A percentile compares a stretch with the other conserved stretches of the same genome.
These are phyloP conservation scores for Plumapathes pennacea DNA, from an alignment of 92 coral and sea anemone genomes.

Conservation along the genomic window DNA sequence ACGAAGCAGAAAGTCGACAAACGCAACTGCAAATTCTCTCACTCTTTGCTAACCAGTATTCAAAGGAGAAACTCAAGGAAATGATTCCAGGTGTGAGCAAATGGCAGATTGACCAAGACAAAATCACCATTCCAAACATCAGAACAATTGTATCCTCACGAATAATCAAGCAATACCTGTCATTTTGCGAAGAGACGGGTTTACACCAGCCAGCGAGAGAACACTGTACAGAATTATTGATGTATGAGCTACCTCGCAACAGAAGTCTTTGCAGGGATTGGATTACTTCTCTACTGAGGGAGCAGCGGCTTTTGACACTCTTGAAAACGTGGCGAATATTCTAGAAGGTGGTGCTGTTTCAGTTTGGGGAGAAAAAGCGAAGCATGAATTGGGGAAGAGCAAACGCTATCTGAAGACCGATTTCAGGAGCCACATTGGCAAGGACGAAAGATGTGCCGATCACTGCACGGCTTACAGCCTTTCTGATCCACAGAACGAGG, in stretches of 20 bases:
- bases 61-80: conserved; percentile 29
- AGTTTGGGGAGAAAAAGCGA: conserved; percentile 9
- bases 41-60: conserved; percentile 24
- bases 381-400: background rate
- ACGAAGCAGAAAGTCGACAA: conserved; percentile 40
- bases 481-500: conserved; percentile 22
- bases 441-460: conserved; percentile 22
- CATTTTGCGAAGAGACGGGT: conserved; percentile 28
- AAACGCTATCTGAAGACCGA: conserved; percentile 29
- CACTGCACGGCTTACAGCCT: conserved; percentile 26
- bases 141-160: conserved; percentile 22
- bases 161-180: conserved; percentile 29
- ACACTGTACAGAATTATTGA: conserved; percentile 27
- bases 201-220: conserved; percentile 31
- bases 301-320: conserved; percentile 16
- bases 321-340: background rate
- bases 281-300: conserved; percentile 20
- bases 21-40: conserved; percentile 35
- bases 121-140: conserved; percentile 16
- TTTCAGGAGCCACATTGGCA: conserved; percentile 26
- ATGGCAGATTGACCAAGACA: conserved; percentile 33
- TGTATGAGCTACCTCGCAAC: conserved; percentile 10
- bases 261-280: conserved; percentile 1
- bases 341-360: conserved; percentile 14
- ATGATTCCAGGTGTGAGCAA: conserved; percentile 34